Evolutionary conservation across 2,888 invertebrate genomes (phyloP).

Genomic region (Hyposoter didymator): DNA sequence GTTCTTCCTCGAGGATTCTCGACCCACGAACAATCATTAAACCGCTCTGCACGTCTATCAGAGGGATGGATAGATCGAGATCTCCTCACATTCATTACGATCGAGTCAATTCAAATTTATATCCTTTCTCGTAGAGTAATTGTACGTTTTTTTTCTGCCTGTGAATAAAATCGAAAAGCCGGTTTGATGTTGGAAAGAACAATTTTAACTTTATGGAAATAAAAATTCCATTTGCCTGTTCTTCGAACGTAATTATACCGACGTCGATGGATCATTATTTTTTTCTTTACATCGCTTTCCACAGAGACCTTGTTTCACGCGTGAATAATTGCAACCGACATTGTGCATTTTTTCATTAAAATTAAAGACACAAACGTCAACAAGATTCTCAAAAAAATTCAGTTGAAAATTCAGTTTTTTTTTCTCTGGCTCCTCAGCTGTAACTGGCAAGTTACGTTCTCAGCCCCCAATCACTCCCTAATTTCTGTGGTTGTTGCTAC

Average conservation of each 20-base stretch:
- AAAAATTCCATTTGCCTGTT: background rate
- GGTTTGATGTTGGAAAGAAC: constrained; percentile 41
- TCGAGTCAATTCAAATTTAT: constrained; percentile 39
- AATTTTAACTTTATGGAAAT: constrained; percentile 7
- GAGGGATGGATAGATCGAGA: constrained; percentile 53
- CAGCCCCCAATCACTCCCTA: too few relatives aligned
- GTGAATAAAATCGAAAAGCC: constrained; percentile 19
- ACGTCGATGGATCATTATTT: constrained; percentile 14
- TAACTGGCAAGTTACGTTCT: background rate
- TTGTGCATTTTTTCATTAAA: background rate
- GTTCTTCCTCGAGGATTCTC: constrained; percentile 49
- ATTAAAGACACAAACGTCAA: background rate
- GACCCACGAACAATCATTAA: constrained; percentile 49
- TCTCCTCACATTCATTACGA: constrained; percentile 50
- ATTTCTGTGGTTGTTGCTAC: background rate
- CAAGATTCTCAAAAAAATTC: background rate
- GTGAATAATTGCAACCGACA: background rate
- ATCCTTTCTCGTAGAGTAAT: constrained; percentile 39
- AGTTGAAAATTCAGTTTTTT: background rate
- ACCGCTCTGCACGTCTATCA: constrained; percentile 45
- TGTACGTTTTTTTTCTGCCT: constrained; percentile 35
- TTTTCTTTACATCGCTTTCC: constrained; percentile 1
- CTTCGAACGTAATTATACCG: constrained; percentile 18
- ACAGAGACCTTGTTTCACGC: background rate
- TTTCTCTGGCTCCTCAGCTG: background rate